Percentiles rank a stretch among this genome's conserved stretches.
Evolutionary conservation across 30 jellyfish, hydroid and myxozoan genomes (phyloP).

Genomic region (Clytia hemisphaerica): DNA sequence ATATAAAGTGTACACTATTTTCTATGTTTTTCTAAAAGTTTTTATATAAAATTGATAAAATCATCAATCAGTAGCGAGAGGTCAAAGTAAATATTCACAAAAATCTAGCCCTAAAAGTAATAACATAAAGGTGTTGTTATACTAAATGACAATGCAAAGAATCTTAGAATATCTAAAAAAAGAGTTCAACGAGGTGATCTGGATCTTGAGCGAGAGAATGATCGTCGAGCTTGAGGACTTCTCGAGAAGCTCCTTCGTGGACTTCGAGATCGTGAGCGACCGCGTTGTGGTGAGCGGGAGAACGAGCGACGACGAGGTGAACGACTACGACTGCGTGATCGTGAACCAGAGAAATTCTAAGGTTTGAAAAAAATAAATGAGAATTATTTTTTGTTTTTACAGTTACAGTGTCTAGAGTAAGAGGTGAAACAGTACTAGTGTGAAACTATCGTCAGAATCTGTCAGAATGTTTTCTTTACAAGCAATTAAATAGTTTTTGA

Average conservation of each 20-base stretch:
- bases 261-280: slow-evolving; percentile 38
- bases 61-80: too few relatives aligned
- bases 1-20: too few relatives aligned
- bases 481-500: not conserved
- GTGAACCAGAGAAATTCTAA: slow-evolving; percentile 15
- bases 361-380: not conserved
- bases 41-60: too few relatives aligned
- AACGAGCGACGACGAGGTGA: slow-evolving; percentile 25
- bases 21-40: too few relatives aligned
- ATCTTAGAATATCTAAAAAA: too few relatives aligned
- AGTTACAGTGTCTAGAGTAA: not conserved
- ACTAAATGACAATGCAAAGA: too few relatives aligned
- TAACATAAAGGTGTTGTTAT: too few relatives aligned
- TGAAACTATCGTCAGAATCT: not conserved
- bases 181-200: too few relatives aligned
- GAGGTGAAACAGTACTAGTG: not conserved
- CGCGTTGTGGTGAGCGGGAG: slow-evolving; percentile 25
- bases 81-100: too few relatives aligned
- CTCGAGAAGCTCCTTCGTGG: slow-evolving; percentile 40
- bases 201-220: slow-evolving; percentile 23
- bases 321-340: slow-evolving; percentile 45
- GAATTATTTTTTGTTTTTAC: not conserved
- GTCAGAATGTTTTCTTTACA: not conserved
- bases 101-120: too few relatives aligned
- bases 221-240: slow-evolving; percentile 27